Base-by-base conservation (phyloP, 2,113 vertebrate genomes). In the Forbesichthys agassizii region DNA sequence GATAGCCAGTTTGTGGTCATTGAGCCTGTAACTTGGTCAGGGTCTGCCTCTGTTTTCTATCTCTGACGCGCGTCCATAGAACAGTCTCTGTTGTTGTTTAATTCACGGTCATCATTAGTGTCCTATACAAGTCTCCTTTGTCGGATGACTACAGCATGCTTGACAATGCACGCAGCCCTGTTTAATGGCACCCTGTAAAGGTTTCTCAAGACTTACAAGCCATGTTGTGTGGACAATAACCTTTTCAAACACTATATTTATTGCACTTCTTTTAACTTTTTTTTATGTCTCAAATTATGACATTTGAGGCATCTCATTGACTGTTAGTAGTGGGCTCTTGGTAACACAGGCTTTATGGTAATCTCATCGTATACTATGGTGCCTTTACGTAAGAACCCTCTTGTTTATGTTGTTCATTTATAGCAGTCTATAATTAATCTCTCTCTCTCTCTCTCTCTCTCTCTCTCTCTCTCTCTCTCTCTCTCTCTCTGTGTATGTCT, bases 81-180 rank as follows among this genome's bases (percentile, higher is more conserved):
- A 46, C 62, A 52, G 70, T 56, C 27, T 27, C 27, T 27, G 49
- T 42, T 42, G 36, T 42, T 42, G 4, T 42, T 42, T 8, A 42
- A 42, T 42, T 5, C 36, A 42, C 5, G 7, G 36, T 5, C 7
- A 3, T 42, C 36, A 42, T 42, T 42, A 6, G 3, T 42, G 4
- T 42, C 36, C 7, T 42, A 3, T 27, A 42, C 4, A 42, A 42
- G 36, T 42, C 64, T 68, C 52, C 14, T 3, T 68, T 9, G 48
- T 61, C 47, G 48, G 16, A 33, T 59, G 42, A 52, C 61, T 12
- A 14, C 27, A 51, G 69, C 60, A 5, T 46, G 14, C 64, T 53
- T 52, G 67, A 64, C 47, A 51, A 3, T 49, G 18, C 69, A 49
- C 48, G 18, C 69, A 49, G 56, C 61, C 49, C 57, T 75, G 60